Percentiles rank a stretch among this genome's conserved stretches.
Conservation (phyloP, 2,113 vertebrate genomes). For the Heptranchias perlo region DNA sequence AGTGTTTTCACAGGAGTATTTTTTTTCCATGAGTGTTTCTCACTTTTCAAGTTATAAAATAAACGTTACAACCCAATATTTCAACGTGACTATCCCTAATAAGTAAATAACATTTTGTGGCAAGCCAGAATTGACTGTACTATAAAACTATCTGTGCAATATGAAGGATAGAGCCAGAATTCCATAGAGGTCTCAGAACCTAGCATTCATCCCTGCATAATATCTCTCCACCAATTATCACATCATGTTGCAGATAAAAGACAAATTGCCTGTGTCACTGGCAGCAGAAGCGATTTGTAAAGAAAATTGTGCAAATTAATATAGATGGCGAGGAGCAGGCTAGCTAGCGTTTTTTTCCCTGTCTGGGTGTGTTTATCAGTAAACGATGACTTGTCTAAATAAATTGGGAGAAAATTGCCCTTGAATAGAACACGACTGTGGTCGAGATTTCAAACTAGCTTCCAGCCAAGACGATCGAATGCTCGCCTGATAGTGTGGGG, state of each 20-base stretch:
- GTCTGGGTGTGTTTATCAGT: slow-evolving; percentile 26
- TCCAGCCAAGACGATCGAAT: slow-evolving; percentile 1
- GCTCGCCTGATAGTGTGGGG: not conserved
- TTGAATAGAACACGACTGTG: slow-evolving; percentile 36
- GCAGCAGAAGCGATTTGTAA: slow-evolving; percentile 39
- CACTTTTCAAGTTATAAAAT: slow-evolving; percentile 7
- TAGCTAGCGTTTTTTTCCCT: slow-evolving; percentile 32
- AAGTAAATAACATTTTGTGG: slow-evolving; percentile 31
- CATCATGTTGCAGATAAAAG: slow-evolving; percentile 38
- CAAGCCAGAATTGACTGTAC: not conserved
- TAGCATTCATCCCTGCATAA: slow-evolving; percentile 32
- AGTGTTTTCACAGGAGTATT: not conserved
- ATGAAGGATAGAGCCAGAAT: slow-evolving; percentile 20
- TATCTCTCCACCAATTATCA: slow-evolving; percentile 39
- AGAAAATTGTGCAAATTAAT: slow-evolving; percentile 44
- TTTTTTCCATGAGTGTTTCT: not conserved
- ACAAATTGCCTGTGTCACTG: slow-evolving; percentile 43
- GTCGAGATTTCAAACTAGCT: slow-evolving; percentile 26
- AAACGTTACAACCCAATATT: not conserved
- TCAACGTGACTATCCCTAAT: slow-evolving; percentile 17
- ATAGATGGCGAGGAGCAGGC: slow-evolving; percentile 43
- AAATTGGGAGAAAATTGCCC: slow-evolving; percentile 37
- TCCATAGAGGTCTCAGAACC: slow-evolving; percentile 15
- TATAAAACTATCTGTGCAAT: not conserved
- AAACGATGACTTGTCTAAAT: slow-evolving; percentile 36